Evolutionary conservation across 2,888 invertebrate genomes (phyloP), one percentile per base, ranked within the genome.

Genomic region (Ctena decussata): DNA sequence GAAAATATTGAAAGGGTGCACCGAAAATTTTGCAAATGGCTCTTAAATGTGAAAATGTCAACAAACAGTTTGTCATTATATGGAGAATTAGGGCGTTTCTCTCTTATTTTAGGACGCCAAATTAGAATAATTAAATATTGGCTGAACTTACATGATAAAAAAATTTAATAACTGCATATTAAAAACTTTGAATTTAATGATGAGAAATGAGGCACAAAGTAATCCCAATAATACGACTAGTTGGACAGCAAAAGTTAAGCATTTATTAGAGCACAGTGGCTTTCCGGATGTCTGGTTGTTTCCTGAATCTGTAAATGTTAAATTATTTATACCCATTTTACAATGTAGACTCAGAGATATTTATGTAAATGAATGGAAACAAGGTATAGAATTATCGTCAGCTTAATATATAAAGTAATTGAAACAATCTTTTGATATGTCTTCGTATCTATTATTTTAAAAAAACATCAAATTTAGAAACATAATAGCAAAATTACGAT

Each of bases 81-180:
- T 35, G 15, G 75, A 24, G 75, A 57, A 41, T 70, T 32, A 83
- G 37, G 32, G 21, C 21, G 6, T 92, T 57, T 41, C 57, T 57
- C 75, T 24, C n/a, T 57, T 11, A 18, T 46, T 39, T 15, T 57
- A n/a, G 39, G 24, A n/a, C 8, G 70, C 1, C 70, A 70, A 24
- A 37, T 70, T 37, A n/a, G 70, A n/a, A 70, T 70, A 41, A 24
- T 70, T 8, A 37, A 70, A 70, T 70, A 70, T 24, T 70, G 70
- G 70, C 12, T 70, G 6, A 37, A 69, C 5, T 12, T 37, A 5
- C 11, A 37, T 69, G 11, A 6, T 18, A 69, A 69, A 6, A 32
- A 32, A 69, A 69, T 11, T 6, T 6, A 27, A 37, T 69, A 69
- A 53, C 21, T 27, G 5, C 27, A 60, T 60, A 5, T 5, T 11